A percentile compares a stretch with the other conserved stretches of the same genome.
These are phyloP conservation scores for Heliangelus exortis DNA, from an alignment of 2,797 vertebrate genomes.

Conservation along the genomic window DNA sequence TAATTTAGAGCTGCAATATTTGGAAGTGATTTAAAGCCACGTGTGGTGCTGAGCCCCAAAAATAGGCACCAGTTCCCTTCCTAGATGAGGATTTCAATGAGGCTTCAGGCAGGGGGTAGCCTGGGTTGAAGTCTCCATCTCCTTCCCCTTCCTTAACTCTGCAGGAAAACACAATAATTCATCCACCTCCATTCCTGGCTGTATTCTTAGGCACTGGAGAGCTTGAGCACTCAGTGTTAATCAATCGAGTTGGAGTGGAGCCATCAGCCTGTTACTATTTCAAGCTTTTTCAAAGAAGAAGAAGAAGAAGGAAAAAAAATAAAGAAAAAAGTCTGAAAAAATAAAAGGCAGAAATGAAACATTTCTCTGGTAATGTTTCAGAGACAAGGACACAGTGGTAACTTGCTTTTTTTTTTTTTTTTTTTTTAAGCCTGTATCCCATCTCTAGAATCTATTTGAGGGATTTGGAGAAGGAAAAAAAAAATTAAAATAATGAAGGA, in stretches of 20 bases:
- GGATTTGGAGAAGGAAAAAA: conserved; percentile 45
- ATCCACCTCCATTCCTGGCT: not conserved
- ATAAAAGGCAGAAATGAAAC: conserved; percentile 63
- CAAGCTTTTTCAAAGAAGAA: conserved; percentile 50
- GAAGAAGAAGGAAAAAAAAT: not conserved
- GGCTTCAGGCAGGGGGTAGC: not conserved
- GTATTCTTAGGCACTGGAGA: conserved; percentile 21
- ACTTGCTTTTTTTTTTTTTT: conserved; percentile 10
- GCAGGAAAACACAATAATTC: not conserved
- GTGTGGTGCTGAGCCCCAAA: not conserved
- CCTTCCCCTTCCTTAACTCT: not conserved
- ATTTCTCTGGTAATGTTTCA: conserved; percentile 59
- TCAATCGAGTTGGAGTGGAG: conserved; percentile 49
- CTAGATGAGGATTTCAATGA: not conserved
- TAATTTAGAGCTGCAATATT: not conserved
- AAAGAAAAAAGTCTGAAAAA: conserved; percentile 18
- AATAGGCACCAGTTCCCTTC: not conserved
- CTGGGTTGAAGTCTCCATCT: not conserved
- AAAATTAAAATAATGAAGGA: conserved; percentile 65
- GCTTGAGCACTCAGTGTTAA: conserved; percentile 52
- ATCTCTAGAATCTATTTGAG: conserved; percentile 57
- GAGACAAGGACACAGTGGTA: conserved; percentile 39
- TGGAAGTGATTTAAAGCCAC: not conserved
- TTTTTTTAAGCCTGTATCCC: conserved; percentile 18
- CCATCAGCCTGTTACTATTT: conserved; percentile 58